These are phyloP conservation scores for Hippopotamus amphibius DNA, from an alignment of 2,113 vertebrate genomes.

Conservation along the genomic window DNA sequence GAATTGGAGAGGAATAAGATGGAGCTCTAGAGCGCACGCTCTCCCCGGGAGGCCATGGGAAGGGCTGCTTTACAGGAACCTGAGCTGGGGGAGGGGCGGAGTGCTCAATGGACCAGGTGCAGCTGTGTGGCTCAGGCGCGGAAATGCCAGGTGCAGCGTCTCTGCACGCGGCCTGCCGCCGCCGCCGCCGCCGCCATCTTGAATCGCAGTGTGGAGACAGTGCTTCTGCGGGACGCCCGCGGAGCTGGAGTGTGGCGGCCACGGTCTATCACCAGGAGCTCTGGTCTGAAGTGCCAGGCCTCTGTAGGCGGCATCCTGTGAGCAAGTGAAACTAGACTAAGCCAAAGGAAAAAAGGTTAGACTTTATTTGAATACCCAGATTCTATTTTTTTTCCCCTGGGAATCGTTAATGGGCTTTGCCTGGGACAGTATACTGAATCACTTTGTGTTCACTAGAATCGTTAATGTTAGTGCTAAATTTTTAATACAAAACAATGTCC, in stretches of 20 bases:
- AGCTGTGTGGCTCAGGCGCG: background rate
- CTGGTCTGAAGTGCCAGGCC: too few relatives aligned
- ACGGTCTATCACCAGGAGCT: background rate
- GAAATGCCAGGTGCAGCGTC: fast-evolving
- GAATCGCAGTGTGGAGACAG: too few relatives aligned
- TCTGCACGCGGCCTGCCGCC: background rate
- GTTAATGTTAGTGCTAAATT: background rate
- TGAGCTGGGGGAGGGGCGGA: fast-evolving
- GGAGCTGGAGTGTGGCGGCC: background rate
- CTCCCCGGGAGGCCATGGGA: fast-evolving
- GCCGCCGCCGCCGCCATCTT: background rate
- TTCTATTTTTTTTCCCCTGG: background rate
- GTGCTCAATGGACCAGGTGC: background rate
- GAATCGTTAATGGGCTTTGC: background rate
- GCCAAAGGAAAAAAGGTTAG: background rate
- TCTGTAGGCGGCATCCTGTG: fast-evolving
- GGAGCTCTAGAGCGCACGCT: too few relatives aligned
- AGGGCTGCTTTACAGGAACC: background rate
- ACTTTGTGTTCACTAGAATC: background rate
- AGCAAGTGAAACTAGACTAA: background rate
- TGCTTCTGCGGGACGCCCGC: background rate
- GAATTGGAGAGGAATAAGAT: too few relatives aligned
- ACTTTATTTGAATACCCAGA: background rate
- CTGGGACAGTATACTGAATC: background rate
- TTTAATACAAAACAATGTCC: background rate